A percentile compares a stretch with the other conserved stretches of the same genome.
These are phyloP conservation scores for Paralvinella palmiformis DNA, from an alignment of 1,140 invertebrate species.

Conservation along the genomic window DNA sequence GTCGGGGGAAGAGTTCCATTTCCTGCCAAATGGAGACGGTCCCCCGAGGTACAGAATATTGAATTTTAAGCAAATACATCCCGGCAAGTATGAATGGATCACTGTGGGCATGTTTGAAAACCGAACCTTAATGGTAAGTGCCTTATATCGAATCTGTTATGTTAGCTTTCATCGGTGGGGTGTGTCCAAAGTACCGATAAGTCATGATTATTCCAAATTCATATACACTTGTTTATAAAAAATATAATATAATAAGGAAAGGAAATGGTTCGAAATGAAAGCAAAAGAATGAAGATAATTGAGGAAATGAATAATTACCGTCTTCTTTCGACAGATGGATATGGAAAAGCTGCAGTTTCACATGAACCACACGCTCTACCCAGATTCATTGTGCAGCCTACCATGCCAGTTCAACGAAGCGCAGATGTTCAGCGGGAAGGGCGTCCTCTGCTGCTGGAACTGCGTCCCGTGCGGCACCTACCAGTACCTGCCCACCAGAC, in stretches of 20 bases:
- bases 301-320: neutral
- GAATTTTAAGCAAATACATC: constrained; percentile 78
- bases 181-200: too few species aligned
- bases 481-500: constrained; percentile 69
- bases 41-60: constrained; percentile 91
- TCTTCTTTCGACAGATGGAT: neutral
- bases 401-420: constrained; percentile 81
- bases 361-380: constrained; percentile 62
- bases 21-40: constrained; percentile 75
- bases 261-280: too few species aligned
- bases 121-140: constrained; percentile 16
- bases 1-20: constrained; percentile 82
- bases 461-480: constrained; percentile 71
- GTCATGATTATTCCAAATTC: too few species aligned
- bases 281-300: too few species aligned
- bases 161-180: too few species aligned
- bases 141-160: too few species aligned
- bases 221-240: too few species aligned
- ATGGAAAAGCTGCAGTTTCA: constrained; percentile 35
- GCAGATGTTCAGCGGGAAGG: constrained; percentile 84
- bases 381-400: constrained; percentile 80
- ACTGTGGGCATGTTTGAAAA: constrained; percentile 53
- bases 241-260: too few species aligned
- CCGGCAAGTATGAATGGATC: constrained; percentile 74
- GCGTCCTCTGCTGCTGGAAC: constrained; percentile 91